phyloP scores from a whole-genome alignment of 1,140 invertebrate species.

The Cyrtorhinus lividipennis region DNA sequence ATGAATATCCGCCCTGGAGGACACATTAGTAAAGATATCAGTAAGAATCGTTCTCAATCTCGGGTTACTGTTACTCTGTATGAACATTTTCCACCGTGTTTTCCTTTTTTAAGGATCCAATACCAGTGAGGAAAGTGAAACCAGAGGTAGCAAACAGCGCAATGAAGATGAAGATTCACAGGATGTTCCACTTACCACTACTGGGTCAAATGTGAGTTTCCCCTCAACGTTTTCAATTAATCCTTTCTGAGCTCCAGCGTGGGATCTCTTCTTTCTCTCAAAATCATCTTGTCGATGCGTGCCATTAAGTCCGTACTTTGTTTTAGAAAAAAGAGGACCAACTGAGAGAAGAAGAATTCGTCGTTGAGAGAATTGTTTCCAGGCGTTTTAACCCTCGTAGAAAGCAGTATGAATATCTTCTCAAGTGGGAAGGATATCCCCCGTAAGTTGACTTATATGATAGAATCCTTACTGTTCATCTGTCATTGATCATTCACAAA shows the following conservation, averaged over 20 bases:
- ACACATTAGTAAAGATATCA: slow-evolving; percentile 1
- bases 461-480: slow-evolving; percentile 1
- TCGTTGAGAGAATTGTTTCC: slow-evolving; percentile 62
- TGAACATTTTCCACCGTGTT: not conserved
- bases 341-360: slow-evolving; percentile 37
- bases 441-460: slow-evolving; percentile 47
- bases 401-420: slow-evolving; percentile 58
- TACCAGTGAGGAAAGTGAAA: slow-evolving; percentile 16
- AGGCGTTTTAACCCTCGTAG: slow-evolving; percentile 63
- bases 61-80: not conserved
- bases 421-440: slow-evolving; percentile 66
- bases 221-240: too few species aligned
- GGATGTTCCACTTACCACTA: too few species aligned
- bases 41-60: not conserved
- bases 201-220: too few species aligned
- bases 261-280: too few species aligned
- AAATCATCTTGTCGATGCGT: too few species aligned
- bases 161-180: too few species aligned
- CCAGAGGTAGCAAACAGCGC: too few species aligned
- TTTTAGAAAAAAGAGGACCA: too few species aligned
- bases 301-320: too few species aligned
- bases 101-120: not conserved
- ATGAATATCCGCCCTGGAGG: slow-evolving; percentile 14
- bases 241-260: too few species aligned
- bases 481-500: slow-evolving; percentile 8